Conservation (phyloP, 2,888 invertebrate species). For the Drosophila subquinaria region DNA sequence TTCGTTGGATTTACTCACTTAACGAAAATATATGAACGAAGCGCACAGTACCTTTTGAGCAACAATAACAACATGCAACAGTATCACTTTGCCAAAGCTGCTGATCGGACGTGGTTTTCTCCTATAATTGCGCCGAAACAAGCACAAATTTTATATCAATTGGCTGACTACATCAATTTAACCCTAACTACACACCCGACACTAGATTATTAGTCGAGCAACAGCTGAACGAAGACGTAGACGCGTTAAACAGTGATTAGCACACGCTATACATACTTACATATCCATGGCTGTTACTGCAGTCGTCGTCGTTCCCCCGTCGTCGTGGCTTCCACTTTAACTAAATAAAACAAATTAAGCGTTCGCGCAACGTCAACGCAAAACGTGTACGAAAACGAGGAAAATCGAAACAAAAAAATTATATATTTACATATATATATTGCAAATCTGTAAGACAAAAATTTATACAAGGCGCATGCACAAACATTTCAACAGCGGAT, state of each 20-base stretch:
- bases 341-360: slow-evolving; percentile 70
- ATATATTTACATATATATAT: slow-evolving; percentile 1
- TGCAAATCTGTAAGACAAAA: slow-evolving; percentile 8
- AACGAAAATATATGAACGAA: slow-evolving; percentile 18
- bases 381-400: slow-evolving; percentile 38
- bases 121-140: slow-evolving; percentile 21
- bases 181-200: slow-evolving; percentile 28
- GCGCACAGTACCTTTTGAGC: slow-evolving; percentile 41
- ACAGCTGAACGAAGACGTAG: slow-evolving; percentile 27
- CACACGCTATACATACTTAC: slow-evolving; percentile 5
- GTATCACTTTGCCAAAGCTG: slow-evolving; percentile 49
- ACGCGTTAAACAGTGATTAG: slow-evolving; percentile 41
- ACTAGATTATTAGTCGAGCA: slow-evolving; percentile 22
- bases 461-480: slow-evolving; percentile 34
- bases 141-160: slow-evolving; percentile 41
- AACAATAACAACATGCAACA: slow-evolving; percentile 45
- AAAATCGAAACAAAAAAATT: slow-evolving; percentile 28
- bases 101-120: slow-evolving; percentile 50
- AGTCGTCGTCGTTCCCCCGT: slow-evolving; percentile 25
- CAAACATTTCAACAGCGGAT: slow-evolving; percentile 22
- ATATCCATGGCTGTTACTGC: slow-evolving; percentile 26
- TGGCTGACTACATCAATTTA: slow-evolving; percentile 36
- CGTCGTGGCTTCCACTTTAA: slow-evolving; percentile 63
- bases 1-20: slow-evolving; percentile 35
- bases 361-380: slow-evolving; percentile 45